Base-by-base conservation (phyloP, 2,888 invertebrate species). In the Ophion slaviceki region DNA sequence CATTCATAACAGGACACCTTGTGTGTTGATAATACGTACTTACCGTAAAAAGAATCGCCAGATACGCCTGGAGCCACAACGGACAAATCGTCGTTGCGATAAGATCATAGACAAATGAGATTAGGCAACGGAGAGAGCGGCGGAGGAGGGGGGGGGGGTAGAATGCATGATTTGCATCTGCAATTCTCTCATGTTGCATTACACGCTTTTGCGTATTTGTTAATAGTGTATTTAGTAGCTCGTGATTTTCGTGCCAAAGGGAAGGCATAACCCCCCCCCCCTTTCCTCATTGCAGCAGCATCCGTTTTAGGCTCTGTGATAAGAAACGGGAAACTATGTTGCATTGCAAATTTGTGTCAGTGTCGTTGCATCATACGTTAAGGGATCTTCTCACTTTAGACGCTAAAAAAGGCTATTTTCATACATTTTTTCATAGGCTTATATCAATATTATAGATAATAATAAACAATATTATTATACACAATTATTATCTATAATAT, bases 71-170 rank as follows among this genome's bases (percentile, higher is more conserved):
- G 36, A 80, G 70, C 76, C 75, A 79, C 79, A 76, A 77, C 80
- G 47, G 80, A 83, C 86, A 83, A 83, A 86, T 86, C 62, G 80
- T 77, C 36, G 68, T 62, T 20, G 17, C 77, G 86, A 80, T 83
- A 83, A 80, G 68, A 83, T 86, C 82, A 59, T 77, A 74, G 77
- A 83, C 82, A 71, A 82, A 74, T 68, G 85, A 68, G 62, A 83
- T 86, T 86, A 32, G 74, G 83, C 77, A 86, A 86, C n/a, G 40
- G 47, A 74, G 45, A 62, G 62, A 20, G 62, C 40, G 24, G 20
- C n/a, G n/a, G n/a, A 11, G 61, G 11, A 32, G n/a, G 28, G 53
- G 64, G 61, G 53, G 71, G 36, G 45, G n/a, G 62, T 64, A 62
- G 36, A 79, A 32, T 28, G 20, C 45, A 20, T 57, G 79, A 85